A percentile compares a stretch with the other conserved stretches of the same genome.
Evolutionary conservation across 1,140 invertebrate species (phyloP).

Genomic region (Conus betulinus): DNA sequence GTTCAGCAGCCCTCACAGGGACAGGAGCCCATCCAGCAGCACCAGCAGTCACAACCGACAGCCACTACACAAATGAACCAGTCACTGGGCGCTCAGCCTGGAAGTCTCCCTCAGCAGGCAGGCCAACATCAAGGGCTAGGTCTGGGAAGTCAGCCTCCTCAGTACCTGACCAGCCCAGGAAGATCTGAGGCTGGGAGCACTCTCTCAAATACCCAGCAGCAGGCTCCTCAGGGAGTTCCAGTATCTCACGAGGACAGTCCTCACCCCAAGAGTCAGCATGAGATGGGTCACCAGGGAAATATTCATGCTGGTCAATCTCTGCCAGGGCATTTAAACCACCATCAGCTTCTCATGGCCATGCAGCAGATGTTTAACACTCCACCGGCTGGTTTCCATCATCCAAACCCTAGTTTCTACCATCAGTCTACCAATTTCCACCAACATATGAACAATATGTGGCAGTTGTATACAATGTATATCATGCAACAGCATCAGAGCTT

Average conservation of each 20-base stretch:
- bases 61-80: not conserved
- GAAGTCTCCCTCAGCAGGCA: not conserved
- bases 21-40: not conserved
- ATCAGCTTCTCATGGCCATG: conserved; percentile 13
- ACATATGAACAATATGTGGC: conserved; percentile 36
- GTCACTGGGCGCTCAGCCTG: not conserved
- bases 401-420: conserved; percentile 29
- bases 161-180: conserved; percentile 2
- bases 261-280: not conserved
- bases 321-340: not conserved
- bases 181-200: not conserved
- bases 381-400: not conserved
- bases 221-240: not conserved
- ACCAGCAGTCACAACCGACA: not conserved
- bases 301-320: not conserved
- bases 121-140: not conserved
- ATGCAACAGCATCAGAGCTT: conserved; percentile 39
- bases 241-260: not conserved
- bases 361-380: conserved; percentile 13
- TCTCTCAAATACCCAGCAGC: not conserved
- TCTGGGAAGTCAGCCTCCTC: not conserved
- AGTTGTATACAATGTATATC: conserved; percentile 38
- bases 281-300: not conserved
- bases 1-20: not conserved
- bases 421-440: conserved; percentile 28